phyloP scores from a whole-genome alignment of 2,888 invertebrate species.

The Neoascia interrupta region DNA sequence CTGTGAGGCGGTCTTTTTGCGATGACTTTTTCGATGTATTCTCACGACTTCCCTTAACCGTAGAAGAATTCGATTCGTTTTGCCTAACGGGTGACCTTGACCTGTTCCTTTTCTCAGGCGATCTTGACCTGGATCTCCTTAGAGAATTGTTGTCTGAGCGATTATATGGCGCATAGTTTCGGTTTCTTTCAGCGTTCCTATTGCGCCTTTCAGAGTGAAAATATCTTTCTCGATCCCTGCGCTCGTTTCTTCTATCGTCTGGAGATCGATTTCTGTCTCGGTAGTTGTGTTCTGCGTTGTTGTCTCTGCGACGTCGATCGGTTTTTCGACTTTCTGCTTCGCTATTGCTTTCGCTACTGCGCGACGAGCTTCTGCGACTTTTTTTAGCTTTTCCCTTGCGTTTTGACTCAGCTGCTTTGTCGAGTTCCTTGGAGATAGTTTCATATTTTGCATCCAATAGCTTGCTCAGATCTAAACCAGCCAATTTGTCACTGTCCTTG shows the following conservation, averaged over 20 bases:
- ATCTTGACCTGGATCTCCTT: constrained; percentile 28
- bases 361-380: constrained; percentile 50
- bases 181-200: constrained; percentile 7
- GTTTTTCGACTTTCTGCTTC: constrained; percentile 20
- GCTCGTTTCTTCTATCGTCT: not conserved
- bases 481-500: constrained; percentile 71
- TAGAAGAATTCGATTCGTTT: constrained; percentile 19
- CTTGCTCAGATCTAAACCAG: constrained; percentile 76
- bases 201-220: constrained; percentile 3
- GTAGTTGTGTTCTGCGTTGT: not conserved
- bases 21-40: constrained; percentile 69
- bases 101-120: not conserved
- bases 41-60: constrained; percentile 15
- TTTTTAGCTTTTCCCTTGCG: constrained; percentile 66
- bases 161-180: not conserved
- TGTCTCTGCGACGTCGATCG: constrained; percentile 21
- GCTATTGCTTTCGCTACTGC: constrained; percentile 49
- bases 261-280: constrained; percentile 23
- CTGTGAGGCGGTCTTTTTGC: constrained; percentile 78
- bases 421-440: constrained; percentile 78
- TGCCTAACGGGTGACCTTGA: constrained; percentile 16
- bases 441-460: constrained; percentile 78
- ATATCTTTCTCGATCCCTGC: constrained; percentile 2
- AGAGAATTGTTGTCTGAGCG: not conserved
- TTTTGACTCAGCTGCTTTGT: constrained; percentile 74